Evolutionary conservation across 2,888 invertebrate species (phyloP).

Genomic region (Ophonus ardosiacus): DNA sequence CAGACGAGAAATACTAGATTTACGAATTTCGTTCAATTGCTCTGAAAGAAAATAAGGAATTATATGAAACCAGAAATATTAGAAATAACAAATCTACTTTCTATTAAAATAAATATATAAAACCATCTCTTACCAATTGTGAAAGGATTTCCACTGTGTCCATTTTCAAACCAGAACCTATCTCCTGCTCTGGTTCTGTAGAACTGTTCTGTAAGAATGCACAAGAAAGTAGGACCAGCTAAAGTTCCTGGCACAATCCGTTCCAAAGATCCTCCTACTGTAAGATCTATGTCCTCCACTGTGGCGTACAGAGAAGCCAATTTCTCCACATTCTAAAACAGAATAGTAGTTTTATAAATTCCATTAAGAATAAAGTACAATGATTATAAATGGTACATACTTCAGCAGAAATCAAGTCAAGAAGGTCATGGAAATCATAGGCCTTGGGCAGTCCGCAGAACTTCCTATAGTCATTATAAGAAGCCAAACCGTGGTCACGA

Average conservation of each 20-base stretch:
- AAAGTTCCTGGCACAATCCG: conserved; percentile 85
- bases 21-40: conserved; percentile 31
- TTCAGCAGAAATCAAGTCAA: conserved; percentile 81
- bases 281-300: conserved; percentile 90
- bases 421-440: conserved; percentile 82
- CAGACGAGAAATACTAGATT: conserved; percentile 26
- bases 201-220: conserved; percentile 93
- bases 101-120: too few relatives aligned
- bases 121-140: conserved; percentile 6
- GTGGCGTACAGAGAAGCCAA: conserved; percentile 82
- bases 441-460: conserved; percentile 87
- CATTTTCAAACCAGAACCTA: conserved; percentile 76
- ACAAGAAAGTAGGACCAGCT: conserved; percentile 92
- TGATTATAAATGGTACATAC: conserved; percentile 74
- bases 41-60: not conserved
- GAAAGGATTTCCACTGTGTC: conserved; percentile 39
- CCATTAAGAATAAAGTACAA: not conserved
- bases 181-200: conserved; percentile 91
- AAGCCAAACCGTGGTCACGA: conserved; percentile 90
- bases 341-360: not conserved
- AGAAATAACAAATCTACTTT: too few relatives aligned
- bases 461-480: conserved; percentile 87
- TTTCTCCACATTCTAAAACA: conserved; percentile 81
- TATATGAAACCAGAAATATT: too few relatives aligned
- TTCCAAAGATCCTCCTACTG: conserved; percentile 91